Evolutionary conservation across 1,140 invertebrate species (phyloP), one percentile per base, ranked within the genome.

Genomic region (Drosophila repleta): DNA sequence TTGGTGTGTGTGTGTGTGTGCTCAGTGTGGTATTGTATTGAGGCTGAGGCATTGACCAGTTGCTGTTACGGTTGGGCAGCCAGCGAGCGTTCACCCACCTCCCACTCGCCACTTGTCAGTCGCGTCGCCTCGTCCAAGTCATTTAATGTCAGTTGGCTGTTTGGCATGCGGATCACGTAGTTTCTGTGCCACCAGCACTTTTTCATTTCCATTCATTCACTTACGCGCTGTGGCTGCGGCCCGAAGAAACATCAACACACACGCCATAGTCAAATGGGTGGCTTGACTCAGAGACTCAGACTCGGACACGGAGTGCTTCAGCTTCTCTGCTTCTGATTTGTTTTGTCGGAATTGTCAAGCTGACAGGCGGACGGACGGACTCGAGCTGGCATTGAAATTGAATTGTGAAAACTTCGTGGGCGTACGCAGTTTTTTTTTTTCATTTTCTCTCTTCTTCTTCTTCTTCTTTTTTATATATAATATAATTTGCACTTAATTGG

Each of bases 181-280:
- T 67, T 78, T 72, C 72, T 71, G 70, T 83, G 74, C 70, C 65
- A 81, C 65, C 83, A 85, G 82, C 83, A 87, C 74, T 85, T 82
- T 85, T 85, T 85, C 82, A 87, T 87, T 85, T 85, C 81, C 83
- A 85, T 85, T 85, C 83, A 85, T 85, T 85, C 82, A 85, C 82
- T 85, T 85, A 85, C 58, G 78, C 66, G 56, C 20, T 49, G 21
- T 8, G 48, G 21, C 48, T 8, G 11, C 1, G 45, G 15, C 35
- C 48, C 3, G 15, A 52, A 20, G 21, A 29, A 55, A 55, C 49
- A 62, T 39, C 35, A 53, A 10, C 61, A 63, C 48, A 43, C 5
- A 43, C 6, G n/a, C 52, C 35, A 24, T 24, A 56, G 21, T 17
- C 11, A 18, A 29, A 24, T 57, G 13, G 20, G 8, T 20, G 20